Evolutionary conservation across 2,797 vertebrate genomes (phyloP).

Genomic region (Numenius phaeopus): DNA sequence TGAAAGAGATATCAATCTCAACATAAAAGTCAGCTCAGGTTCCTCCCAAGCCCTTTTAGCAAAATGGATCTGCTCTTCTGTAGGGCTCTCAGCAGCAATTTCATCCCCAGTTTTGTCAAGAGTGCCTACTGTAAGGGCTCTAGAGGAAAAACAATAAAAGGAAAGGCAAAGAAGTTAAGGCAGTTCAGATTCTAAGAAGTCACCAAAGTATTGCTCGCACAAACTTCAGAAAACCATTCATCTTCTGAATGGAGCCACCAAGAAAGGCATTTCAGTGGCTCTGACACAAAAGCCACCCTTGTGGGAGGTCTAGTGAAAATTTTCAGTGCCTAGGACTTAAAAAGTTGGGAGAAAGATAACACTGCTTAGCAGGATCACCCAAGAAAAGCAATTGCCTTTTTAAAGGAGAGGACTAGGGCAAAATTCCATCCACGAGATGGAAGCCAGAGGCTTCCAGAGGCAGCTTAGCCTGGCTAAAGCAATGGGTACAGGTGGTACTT

Average conservation of each 20-base stretch:
- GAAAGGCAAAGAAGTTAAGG: not conserved
- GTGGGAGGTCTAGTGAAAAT: slow-evolving; percentile 37
- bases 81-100: not conserved
- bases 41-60: not conserved
- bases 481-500: not conserved
- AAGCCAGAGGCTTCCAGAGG: not conserved
- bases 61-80: not conserved
- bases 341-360: not conserved
- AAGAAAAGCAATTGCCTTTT: fast-evolving
- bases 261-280: not conserved
- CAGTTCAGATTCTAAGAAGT: not conserved
- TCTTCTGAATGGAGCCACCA: not conserved
- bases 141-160: not conserved
- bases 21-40: not conserved
- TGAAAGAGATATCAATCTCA: not conserved
- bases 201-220: not conserved
- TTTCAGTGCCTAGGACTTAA: not conserved
- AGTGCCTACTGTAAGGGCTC: not conserved
- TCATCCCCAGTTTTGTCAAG: not conserved
- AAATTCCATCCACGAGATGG: fast-evolving
- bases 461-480: fast-evolving
- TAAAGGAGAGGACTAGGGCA: not conserved
- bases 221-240: slow-evolving; percentile 14
- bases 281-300: not conserved
- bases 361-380: not conserved